Conservation (phyloP, 2,113 vertebrate genomes). For the Nyctibius bracteatus region DNA sequence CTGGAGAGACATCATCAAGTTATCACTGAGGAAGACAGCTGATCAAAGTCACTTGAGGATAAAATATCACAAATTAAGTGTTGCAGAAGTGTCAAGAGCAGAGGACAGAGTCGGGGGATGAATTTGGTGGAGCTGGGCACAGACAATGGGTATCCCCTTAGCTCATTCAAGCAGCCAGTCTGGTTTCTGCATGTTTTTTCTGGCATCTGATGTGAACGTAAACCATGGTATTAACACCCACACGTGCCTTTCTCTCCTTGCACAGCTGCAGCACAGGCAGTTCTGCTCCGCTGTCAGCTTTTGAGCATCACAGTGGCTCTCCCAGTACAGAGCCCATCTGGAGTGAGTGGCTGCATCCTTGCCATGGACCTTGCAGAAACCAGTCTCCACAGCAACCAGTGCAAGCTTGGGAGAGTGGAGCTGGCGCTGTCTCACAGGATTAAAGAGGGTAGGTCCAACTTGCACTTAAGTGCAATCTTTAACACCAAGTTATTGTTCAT, state of each 20-base stretch:
- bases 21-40: background rate
- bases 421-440: background rate
- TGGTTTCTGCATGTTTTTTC: background rate
- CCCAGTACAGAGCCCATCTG: no score
- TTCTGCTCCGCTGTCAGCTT: background rate
- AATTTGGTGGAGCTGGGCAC: background rate
- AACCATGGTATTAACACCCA: background rate
- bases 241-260: background rate
- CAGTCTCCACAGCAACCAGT: background rate
- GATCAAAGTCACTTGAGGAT: background rate
- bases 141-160: background rate
- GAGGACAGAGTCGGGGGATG: background rate
- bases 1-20: background rate
- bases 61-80: background rate
- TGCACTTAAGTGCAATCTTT: background rate
- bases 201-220: background rate
- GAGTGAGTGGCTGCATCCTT: background rate
- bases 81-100: background rate
- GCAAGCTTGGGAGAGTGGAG: background rate
- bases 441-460: background rate
- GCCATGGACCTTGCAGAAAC: background rate
- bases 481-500: background rate
- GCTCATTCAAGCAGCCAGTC: background rate
- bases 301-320: background rate
- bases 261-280: background rate